Base-by-base conservation (phyloP, 2,797 vertebrate genomes). In the Halcyon chelicuti region DNA sequence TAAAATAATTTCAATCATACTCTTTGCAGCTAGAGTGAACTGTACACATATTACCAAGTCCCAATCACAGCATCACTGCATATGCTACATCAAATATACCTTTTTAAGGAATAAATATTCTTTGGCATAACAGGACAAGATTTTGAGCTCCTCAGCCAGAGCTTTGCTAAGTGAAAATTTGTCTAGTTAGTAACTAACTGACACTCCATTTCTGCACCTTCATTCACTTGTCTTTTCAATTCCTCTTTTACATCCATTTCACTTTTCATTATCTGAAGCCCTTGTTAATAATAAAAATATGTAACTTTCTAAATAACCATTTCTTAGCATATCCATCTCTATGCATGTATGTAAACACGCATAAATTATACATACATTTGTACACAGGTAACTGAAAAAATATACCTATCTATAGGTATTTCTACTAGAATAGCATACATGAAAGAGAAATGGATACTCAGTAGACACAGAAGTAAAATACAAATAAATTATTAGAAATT, bases 1-100 rank as follows among this genome's bases (percentile, higher is more conserved):
- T 75, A 82, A 80, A 94, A 94, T 55, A 86, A 40, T 44, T 92
- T 92, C 85, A 83, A 75, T 95, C 81, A 74, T 28, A 86, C 12
- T 68, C 51, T 92, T 82, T 95, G 61, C 57, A 90, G 75, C 87
- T 66, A 93, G 54, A 94, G 62, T 83, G 83, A 92, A 71, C 40
- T 0, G 0, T 74, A 85, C 49, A 68, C 17, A 42, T 68, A 89
- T 86, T 80, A 83, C 68, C 35, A 58, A 54, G 19, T 61, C 76
- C 66, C 31, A 86, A 46, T 55, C 68, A 77, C 29, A 77, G 6
- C 33, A 86, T 39, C 72, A 44, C 46, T 86, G 35, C n/a, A 74
- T 86, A 77, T 71, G 54, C 67, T 83, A 42, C 29, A 62, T 75
- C 46, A 89, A 77, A 68, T 78, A 86, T 9, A 89, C 31, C 15